Conservation (phyloP, 2,797 vertebrate genomes). For the Neosilurus mollespiculum region DNA sequence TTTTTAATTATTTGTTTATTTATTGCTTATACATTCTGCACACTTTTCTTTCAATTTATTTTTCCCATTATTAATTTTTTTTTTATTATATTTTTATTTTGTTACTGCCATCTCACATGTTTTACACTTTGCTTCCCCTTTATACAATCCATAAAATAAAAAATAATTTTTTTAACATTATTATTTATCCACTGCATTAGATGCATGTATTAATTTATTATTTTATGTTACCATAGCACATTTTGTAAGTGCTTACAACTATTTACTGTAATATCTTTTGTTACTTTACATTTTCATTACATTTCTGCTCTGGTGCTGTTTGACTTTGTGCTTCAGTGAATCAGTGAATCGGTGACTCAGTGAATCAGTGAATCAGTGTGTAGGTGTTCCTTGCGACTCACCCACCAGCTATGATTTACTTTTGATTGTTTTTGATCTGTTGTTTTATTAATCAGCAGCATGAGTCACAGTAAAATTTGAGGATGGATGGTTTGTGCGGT, state of each 20-base stretch:
- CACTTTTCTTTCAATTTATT: too few species aligned
- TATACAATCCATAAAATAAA: background rate
- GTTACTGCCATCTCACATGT: background rate
- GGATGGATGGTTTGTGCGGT: background rate
- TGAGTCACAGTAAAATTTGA: background rate
- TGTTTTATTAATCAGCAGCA: constrained; percentile 2
- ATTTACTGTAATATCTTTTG: background rate
- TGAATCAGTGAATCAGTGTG: background rate
- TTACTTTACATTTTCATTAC: background rate
- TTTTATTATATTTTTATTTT: background rate
- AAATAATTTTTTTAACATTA: background rate
- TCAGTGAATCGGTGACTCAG: background rate
- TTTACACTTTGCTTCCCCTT: background rate
- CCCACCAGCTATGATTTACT: background rate
- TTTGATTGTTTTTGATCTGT: background rate
- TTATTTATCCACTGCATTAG: background rate
- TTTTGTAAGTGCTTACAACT: background rate
- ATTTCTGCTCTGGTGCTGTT: background rate
- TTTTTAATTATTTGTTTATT: too few species aligned
- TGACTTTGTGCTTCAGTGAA: background rate
- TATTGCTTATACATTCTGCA: too few species aligned
- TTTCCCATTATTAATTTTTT: background rate
- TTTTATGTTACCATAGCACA: background rate
- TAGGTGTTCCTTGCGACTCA: background rate
- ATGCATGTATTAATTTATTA: background rate